Conservation (phyloP, 2,113 vertebrate species). For the Nansenia antarctica region DNA sequence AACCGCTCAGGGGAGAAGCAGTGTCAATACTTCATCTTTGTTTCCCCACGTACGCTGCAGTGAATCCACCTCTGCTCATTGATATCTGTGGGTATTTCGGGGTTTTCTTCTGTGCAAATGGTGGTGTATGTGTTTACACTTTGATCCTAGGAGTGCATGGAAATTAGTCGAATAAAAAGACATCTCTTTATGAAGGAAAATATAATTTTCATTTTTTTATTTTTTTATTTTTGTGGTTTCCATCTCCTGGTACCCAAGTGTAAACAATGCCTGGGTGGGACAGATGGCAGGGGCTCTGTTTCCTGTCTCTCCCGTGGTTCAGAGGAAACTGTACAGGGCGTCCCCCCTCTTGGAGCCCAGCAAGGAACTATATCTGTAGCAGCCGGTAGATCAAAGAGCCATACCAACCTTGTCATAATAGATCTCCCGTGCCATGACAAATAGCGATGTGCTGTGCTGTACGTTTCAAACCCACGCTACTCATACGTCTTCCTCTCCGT, state of each 20-base stretch:
- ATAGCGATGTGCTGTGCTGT: slow-evolving; percentile 1
- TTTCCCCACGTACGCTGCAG: not conserved
- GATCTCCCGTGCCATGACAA: slow-evolving; percentile 28
- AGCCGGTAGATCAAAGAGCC: slow-evolving; percentile 19
- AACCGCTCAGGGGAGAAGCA: not conserved
- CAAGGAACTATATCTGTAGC: not conserved
- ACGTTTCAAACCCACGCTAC: no score
- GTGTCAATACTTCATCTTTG: not conserved
- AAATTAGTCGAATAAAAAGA: not conserved
- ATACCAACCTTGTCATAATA: not conserved
- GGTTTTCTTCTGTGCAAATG: not conserved
- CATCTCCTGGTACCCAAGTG: not conserved
- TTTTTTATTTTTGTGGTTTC: no score
- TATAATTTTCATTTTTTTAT: not conserved
- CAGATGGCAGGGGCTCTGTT: slow-evolving; percentile 11
- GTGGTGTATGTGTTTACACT: not conserved
- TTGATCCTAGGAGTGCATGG: not conserved
- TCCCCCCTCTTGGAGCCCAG: not conserved
- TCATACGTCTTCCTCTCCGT: no score
- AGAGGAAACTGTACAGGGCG: slow-evolving; percentile 19
- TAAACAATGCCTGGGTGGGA: slow-evolving; percentile 21
- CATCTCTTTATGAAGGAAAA: not conserved
- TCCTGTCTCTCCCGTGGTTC: slow-evolving; percentile 35
- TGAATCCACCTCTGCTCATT: not conserved
- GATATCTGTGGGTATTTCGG: not conserved